A percentile compares a stretch with the other conserved stretches of the same genome.
These are phyloP conservation scores for Strix uralensis DNA, from an alignment of 2,113 vertebrate species.

Conservation along the genomic window DNA sequence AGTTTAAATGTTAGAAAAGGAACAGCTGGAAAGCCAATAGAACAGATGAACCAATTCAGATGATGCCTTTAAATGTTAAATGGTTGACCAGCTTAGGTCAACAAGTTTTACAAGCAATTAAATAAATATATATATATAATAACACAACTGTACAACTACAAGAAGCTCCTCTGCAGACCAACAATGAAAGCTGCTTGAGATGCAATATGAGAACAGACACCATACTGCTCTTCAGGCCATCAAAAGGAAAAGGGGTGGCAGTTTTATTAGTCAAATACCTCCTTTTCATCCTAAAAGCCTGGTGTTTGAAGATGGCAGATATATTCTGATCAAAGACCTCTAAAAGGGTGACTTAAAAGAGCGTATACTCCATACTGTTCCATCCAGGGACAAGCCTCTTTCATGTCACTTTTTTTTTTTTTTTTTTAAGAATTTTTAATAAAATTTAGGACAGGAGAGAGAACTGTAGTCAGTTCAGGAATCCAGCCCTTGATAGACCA, in stretches of 20 bases:
- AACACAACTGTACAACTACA: background rate
- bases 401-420: background rate
- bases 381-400: background rate
- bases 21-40: background rate
- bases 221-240: background rate
- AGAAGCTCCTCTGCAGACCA: background rate
- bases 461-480: background rate
- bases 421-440: background rate
- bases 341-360: background rate
- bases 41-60: background rate
- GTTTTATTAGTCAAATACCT: conserved; percentile 32
- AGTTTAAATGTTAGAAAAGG: background rate
- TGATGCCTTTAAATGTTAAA: background rate
- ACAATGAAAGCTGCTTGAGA: background rate
- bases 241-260: background rate
- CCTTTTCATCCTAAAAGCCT: conserved; percentile 22
- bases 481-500: background rate
- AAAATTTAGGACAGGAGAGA: background rate
- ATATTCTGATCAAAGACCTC: conserved; percentile 16
- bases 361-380: background rate
- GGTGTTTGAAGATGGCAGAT: conserved; percentile 29
- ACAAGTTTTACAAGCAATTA: background rate
- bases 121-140: background rate
- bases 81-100: background rate
- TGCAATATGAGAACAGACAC: background rate